A percentile compares a stretch with the other conserved stretches of the same genome.
These are phyloP conservation scores for Nycteola revayana DNA, from an alignment of 2,888 invertebrate species.

Conservation along the genomic window DNA sequence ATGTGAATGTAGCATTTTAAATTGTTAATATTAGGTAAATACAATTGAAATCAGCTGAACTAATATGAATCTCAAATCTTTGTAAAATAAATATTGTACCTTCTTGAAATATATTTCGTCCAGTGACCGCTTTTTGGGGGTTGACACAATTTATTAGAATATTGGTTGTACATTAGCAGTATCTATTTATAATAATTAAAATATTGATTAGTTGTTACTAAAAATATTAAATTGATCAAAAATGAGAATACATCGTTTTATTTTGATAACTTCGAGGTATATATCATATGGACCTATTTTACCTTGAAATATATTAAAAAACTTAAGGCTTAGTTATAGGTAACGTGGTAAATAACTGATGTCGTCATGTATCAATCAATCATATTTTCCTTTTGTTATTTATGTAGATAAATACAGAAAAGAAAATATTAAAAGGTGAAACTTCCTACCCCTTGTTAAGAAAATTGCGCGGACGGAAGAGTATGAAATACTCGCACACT, in stretches of 20 bases:
- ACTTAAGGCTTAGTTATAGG: too few relatives aligned
- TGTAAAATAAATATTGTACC: slow-evolving; percentile 63
- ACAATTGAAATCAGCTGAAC: slow-evolving; percentile 77
- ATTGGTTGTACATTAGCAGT: slow-evolving; percentile 75
- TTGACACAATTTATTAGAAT: slow-evolving; percentile 63
- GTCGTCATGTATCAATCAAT: too few relatives aligned
- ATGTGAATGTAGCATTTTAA: slow-evolving; percentile 73
- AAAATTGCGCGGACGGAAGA: too few relatives aligned
- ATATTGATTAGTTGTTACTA: slow-evolving; percentile 81
- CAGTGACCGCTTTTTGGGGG: slow-evolving; percentile 61
- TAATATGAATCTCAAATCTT: slow-evolving; percentile 74
- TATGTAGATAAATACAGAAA: too few relatives aligned
- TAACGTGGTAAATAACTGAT: too few relatives aligned
- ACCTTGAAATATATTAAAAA: too few relatives aligned
- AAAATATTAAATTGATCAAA: slow-evolving; percentile 80
- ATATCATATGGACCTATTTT: too few relatives aligned
- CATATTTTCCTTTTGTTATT: too few relatives aligned
- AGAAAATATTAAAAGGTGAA: too few relatives aligned
- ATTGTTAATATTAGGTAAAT: slow-evolving; percentile 62
- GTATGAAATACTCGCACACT: too few relatives aligned
- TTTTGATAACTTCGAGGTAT: too few relatives aligned
- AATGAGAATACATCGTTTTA: slow-evolving; percentile 34
- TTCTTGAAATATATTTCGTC: slow-evolving; percentile 75
- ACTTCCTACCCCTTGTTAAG: too few relatives aligned
- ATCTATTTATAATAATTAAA: slow-evolving; percentile 79